Conservation (phyloP, 2,888 invertebrate species). For the Yponomeuta malinellus region DNA sequence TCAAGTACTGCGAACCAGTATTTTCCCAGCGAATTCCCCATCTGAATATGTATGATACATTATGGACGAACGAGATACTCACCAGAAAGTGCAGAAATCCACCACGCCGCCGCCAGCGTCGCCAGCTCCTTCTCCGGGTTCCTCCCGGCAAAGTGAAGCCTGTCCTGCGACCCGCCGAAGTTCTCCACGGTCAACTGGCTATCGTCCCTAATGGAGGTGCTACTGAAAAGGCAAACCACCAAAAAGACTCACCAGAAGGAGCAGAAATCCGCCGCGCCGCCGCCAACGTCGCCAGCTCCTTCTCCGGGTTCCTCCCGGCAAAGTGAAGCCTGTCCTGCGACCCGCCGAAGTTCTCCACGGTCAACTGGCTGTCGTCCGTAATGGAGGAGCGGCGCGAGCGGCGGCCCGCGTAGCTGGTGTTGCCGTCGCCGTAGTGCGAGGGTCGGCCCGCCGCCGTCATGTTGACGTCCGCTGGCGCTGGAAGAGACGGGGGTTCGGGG, state of each 20-base stretch:
- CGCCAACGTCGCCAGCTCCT: slow-evolving; percentile 76
- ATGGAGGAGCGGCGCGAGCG: slow-evolving; percentile 90
- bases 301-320: slow-evolving; percentile 88
- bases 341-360: slow-evolving; percentile 35
- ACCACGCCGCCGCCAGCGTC: no score
- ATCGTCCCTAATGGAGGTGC: slow-evolving; percentile 89
- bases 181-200: slow-evolving; percentile 81
- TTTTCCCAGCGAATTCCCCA: no score
- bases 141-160: slow-evolving; percentile 87
- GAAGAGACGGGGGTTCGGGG: not conserved
- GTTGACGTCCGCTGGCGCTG: slow-evolving; percentile 21
- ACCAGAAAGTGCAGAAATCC: no score
- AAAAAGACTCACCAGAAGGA: slow-evolving; percentile 48
- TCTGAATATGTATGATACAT: no score
- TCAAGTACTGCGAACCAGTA: no score
- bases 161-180: slow-evolving; percentile 80
- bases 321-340: slow-evolving; percentile 92
- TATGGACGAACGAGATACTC: no score
- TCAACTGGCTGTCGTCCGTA: slow-evolving; percentile 89
- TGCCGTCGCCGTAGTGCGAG: slow-evolving; percentile 86
- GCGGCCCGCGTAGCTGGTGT: slow-evolving; percentile 82
- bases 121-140: slow-evolving; percentile 79
- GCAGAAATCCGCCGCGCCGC: slow-evolving; percentile 64
- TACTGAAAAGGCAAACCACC: no score
- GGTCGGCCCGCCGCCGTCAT: slow-evolving; percentile 85